Evolutionary conservation across 1,140 invertebrate genomes (phyloP).

Genomic region (Lepidostoma basale): DNA sequence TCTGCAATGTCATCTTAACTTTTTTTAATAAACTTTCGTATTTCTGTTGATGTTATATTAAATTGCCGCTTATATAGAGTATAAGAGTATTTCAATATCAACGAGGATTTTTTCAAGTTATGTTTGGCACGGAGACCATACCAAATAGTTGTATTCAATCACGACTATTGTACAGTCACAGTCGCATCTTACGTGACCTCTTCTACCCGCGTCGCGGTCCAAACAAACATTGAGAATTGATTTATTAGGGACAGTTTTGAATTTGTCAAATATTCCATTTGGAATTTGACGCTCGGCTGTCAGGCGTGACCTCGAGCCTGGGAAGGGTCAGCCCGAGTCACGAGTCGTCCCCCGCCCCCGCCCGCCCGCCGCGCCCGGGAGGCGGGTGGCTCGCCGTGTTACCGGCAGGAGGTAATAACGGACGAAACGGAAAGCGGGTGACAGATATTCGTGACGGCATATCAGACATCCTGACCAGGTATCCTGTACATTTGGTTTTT

Average conservation of each 20-base stretch:
- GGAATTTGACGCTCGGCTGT: slow-evolving; percentile 12
- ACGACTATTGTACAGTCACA: slow-evolving; percentile 4
- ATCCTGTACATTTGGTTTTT: neutral
- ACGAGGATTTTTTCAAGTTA: no score
- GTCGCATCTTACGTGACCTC: slow-evolving; percentile 14
- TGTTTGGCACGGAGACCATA: neutral
- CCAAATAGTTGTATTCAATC: neutral
- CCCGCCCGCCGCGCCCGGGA: neutral
- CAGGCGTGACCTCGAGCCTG: slow-evolving; percentile 19
- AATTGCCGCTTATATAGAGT: no score
- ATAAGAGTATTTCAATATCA: no score
- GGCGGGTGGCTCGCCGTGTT: slow-evolving; percentile 11
- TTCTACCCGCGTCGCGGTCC: neutral
- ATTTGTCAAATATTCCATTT: slow-evolving; percentile 24
- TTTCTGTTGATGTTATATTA: no score
- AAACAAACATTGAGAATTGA: neutral
- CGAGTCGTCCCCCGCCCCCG: neutral
- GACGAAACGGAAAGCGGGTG: slow-evolving; percentile 23
- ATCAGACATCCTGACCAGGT: neutral
- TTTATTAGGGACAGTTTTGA: slow-evolving; percentile 22
- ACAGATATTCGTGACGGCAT: slow-evolving; percentile 29
- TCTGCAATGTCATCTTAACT: no score
- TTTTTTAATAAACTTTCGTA: no score
- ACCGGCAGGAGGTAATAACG: slow-evolving; percentile 15
- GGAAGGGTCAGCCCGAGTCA: neutral